Evolutionary conservation across 2,888 invertebrate species (phyloP).

Genomic region (Drosophila percnosoma): DNA sequence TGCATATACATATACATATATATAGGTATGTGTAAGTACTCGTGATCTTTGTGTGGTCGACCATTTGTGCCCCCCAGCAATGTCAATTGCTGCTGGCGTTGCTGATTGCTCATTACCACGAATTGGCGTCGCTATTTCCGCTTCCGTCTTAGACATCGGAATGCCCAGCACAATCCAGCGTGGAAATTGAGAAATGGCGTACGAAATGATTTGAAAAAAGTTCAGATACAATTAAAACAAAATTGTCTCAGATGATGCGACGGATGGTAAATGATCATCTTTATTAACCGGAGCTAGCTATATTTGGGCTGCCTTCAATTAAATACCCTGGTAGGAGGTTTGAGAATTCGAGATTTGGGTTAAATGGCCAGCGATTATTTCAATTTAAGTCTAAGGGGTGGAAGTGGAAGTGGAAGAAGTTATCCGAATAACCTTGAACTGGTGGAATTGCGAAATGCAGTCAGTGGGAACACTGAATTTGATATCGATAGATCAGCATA

Average conservation of each 20-base stretch:
- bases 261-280: background rate
- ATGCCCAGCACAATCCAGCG: conserved; percentile 10
- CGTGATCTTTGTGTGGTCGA: conserved; percentile 17
- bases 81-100: conserved; percentile 55
- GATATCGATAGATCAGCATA: too few relatives aligned
- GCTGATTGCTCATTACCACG: conserved; percentile 53
- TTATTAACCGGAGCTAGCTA: background rate
- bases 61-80: conserved; percentile 34
- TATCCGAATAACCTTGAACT: background rate
- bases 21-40: background rate
- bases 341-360: background rate
- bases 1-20: background rate
- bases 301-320: background rate
- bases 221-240: background rate
- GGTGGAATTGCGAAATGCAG: background rate
- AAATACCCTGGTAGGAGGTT: background rate
- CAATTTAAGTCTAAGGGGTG: background rate
- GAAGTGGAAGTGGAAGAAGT: background rate
- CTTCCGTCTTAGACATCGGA: conserved; percentile 48
- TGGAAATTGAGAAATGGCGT: background rate
- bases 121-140: conserved; percentile 50
- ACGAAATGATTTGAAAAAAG: background rate
- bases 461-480: too few relatives aligned
- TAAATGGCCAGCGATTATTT: background rate
- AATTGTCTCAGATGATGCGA: background rate